Conservation (phyloP, 2,888 invertebrate genomes). For the Mimas tiliae region DNA sequence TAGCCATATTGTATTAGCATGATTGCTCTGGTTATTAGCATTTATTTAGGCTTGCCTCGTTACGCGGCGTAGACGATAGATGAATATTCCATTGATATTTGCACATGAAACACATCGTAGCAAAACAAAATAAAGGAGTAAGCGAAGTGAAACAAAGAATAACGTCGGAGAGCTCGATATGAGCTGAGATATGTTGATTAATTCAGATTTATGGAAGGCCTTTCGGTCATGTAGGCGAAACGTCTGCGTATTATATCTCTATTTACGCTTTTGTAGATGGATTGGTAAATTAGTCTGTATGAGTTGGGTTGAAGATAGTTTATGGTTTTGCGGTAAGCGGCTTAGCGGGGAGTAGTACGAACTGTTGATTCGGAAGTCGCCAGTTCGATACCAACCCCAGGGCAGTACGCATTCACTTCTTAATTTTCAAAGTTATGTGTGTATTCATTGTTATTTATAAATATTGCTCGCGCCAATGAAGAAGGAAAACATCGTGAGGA, state of each 20-base stretch:
- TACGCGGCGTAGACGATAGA: constrained; percentile 54
- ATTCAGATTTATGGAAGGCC: constrained; percentile 29
- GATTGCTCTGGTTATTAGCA: constrained; percentile 75
- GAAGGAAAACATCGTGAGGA: too few species aligned
- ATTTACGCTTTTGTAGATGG: constrained; percentile 8
- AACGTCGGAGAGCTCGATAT: constrained; percentile 22
- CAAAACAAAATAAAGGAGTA: constrained; percentile 43
- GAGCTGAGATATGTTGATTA: constrained; percentile 28
- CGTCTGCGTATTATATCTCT: constrained; percentile 20
- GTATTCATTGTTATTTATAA: too few species aligned
- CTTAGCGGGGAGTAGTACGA: too few species aligned
- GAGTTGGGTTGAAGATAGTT: not conserved
- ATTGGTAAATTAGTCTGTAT: not conserved
- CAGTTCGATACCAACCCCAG: too few species aligned
- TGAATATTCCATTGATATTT: constrained; percentile 70
- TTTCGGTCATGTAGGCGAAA: constrained; percentile 1
- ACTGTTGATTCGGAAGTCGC: too few species aligned
- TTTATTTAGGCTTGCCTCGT: constrained; percentile 73
- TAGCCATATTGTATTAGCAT: constrained; percentile 71
- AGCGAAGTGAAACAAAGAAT: constrained; percentile 28
- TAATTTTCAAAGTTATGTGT: too few species aligned
- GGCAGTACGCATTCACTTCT: too few species aligned
- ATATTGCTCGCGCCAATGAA: too few species aligned
- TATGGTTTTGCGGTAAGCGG: not conserved
- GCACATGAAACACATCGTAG: constrained; percentile 46